Percentiles rank a stretch among this genome's conserved stretches.
Conservation (phyloP, 2,797 vertebrate genomes). For the Myioborus miniatus region DNA sequence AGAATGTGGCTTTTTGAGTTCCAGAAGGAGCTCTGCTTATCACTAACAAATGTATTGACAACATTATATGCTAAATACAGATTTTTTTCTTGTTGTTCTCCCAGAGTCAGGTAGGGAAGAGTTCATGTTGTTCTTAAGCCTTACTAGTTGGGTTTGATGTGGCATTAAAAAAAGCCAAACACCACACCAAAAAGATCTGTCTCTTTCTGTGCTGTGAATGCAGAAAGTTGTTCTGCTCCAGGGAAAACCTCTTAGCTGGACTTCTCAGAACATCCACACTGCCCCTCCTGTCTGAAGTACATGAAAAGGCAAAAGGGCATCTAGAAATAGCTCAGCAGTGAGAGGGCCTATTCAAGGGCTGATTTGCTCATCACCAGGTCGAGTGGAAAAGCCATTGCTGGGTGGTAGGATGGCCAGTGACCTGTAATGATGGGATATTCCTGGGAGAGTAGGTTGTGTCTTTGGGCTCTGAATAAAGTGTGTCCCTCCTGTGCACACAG, state of each 20-base stretch:
- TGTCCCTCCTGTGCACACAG: background rate
- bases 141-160: background rate
- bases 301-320: background rate
- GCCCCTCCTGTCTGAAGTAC: background rate
- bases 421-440: background rate
- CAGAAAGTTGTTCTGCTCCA: background rate
- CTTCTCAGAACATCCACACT: background rate
- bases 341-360: background rate
- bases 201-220: background rate
- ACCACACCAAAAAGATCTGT: background rate
- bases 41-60: background rate
- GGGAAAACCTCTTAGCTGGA: background rate
- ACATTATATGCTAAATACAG: background rate
- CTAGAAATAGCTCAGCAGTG: background rate
- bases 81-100: background rate
- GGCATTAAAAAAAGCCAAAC: background rate
- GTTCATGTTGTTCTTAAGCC: background rate
- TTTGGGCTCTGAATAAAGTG: background rate
- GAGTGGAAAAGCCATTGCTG: background rate
- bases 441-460: background rate
- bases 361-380: background rate
- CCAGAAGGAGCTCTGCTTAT: background rate
- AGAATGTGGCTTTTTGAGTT: background rate
- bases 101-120: background rate
- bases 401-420: background rate